These are phyloP conservation scores for Pristionchus arcanus DNA, from an alignment of 2,888 invertebrate genomes.

Conservation along the genomic window DNA sequence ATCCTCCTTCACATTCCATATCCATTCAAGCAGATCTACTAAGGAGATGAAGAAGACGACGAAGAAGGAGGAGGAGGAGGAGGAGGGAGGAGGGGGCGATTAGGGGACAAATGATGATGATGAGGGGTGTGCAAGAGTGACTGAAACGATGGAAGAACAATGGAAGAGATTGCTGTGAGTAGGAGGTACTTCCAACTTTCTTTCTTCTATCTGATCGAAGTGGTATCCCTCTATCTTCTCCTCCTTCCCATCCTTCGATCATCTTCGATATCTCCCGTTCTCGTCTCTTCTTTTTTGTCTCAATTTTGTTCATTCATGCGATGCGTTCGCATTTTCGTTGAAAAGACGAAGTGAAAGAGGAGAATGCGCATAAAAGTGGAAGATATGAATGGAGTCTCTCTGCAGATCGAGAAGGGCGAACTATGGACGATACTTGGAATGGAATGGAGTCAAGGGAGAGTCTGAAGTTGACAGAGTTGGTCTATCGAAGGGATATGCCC, in stretches of 20 bases:
- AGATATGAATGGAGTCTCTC: background rate
- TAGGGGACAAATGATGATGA: constrained; percentile 40
- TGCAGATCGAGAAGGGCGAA: constrained; percentile 22
- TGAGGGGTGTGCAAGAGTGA: constrained; percentile 30
- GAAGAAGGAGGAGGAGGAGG: constrained; percentile 41
- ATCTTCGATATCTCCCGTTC: background rate
- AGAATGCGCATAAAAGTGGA: constrained; percentile 30
- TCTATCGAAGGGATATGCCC: background rate
- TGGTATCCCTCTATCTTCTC: background rate
- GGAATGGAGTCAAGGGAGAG: constrained; percentile 2
- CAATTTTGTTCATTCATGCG: constrained; percentile 30
- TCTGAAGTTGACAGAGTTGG: background rate
- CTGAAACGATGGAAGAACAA: background rate
- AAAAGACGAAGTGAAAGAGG: constrained; percentile 52
- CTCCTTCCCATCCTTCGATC: background rate
- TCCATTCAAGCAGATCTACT: background rate
- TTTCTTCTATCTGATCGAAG: background rate
- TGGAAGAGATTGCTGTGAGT: background rate
- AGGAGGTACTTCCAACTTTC: background rate
- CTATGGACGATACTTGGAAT: constrained; percentile 11
- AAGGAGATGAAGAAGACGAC: constrained; percentile 33
- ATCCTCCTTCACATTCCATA: constrained; percentile 23
- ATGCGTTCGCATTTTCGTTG: constrained; percentile 44
- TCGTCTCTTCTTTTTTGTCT: constrained; percentile 4
- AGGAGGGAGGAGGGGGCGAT: constrained; percentile 40